phyloP scores from a whole-genome alignment of 2,113 vertebrate species.

The Arizona elegans region DNA sequence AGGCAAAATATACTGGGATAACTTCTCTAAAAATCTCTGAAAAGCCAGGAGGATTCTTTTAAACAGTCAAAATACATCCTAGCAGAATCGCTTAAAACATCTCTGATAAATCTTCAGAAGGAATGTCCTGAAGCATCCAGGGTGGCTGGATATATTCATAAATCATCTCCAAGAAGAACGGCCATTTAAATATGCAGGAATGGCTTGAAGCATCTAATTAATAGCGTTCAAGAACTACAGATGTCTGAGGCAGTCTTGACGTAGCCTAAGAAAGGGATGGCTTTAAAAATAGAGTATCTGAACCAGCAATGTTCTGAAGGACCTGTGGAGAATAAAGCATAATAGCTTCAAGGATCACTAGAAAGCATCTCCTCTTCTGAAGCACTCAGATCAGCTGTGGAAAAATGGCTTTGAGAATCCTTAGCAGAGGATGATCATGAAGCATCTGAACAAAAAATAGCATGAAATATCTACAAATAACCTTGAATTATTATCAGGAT shows the following conservation, averaged over 20 bases:
- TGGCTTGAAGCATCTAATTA: background rate
- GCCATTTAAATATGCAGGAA: no score
- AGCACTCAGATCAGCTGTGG: background rate
- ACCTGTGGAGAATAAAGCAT: background rate
- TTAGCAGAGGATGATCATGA: background rate
- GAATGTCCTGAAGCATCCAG: background rate
- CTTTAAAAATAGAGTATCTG: background rate
- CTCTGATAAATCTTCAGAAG: background rate
- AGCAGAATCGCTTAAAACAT: background rate
- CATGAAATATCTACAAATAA: background rate
- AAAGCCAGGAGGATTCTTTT: background rate
- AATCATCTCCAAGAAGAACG: background rate
- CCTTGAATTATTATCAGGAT: background rate
- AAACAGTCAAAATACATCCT: background rate
- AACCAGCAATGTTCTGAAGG: background rate
- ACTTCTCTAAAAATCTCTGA: background rate
- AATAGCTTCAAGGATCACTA: background rate
- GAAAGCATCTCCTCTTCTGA: background rate
- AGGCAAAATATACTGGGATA: background rate
- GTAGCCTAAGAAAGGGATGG: background rate
- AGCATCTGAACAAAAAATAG: background rate
- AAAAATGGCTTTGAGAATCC: background rate
- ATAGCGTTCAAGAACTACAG: background rate
- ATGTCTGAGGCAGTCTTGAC: background rate
- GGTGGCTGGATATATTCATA: background rate